Base-by-base conservation (phyloP, 2,888 invertebrate species). In the Craniophora ligustri region DNA sequence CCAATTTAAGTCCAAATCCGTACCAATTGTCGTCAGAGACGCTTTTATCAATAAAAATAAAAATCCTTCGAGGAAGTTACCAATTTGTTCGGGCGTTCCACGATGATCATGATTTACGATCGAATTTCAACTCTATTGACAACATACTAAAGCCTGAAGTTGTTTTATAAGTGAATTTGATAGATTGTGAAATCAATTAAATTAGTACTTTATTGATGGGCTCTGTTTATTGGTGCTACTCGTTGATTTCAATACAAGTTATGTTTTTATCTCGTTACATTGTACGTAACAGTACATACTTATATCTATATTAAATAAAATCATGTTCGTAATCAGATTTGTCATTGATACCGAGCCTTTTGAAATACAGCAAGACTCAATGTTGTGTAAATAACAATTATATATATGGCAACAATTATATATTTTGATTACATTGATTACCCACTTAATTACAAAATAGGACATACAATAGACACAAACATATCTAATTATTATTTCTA, bases 21-120 rank as follows among this genome's bases (percentile, higher is more conserved):
- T 81, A 86, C 83, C 89, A 89, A 91, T 91, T 91, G 90, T 87
- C 80, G 84, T 79, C 81, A 76, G 79, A 80, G 82, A 82, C 85
- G 87, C 84, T 87, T 87, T 91, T 90, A 86, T 90, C 91, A 92
- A 91, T 91, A 89, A 91, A 91, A 90, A 91, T 89, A 91, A 89
- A 91, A 91, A 89, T 89, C 85, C 68, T 81, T 82, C 81, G 83
- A 89, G 92, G 92, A 92, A 88, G 91, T 88, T 73, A 81, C 86
- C 92, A 91, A 90, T 92, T 92, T 88, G 86, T 81, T 79, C 63
- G 55, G 66, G 68, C 72, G 77, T 79, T 80, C 73, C 76, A 71
- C 72, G 72, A 67, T 71, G 64, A 53, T 50, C 51, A 21, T 28
- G 23, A 39, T 45, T 51, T 32, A 35, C 57, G 56, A 39, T 19